Percentiles rank a stretch among this genome's conserved stretches.
Evolutionary conservation across 2,888 invertebrate genomes (phyloP).

Genomic region (Mechanitis mazaeus): DNA sequence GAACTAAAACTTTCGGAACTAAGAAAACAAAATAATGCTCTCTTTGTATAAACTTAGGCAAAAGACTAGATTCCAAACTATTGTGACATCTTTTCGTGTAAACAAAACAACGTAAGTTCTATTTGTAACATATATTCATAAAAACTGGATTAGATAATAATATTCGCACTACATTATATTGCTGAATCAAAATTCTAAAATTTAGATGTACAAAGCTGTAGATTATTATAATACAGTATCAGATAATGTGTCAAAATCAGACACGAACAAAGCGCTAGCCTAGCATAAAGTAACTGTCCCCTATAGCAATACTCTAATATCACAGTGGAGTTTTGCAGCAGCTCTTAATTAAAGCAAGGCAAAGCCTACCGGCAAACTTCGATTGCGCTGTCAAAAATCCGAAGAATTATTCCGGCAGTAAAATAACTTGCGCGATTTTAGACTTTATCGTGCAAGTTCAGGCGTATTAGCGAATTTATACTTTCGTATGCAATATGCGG

Average conservation of each 20-base stretch:
- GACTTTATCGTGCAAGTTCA: slow-evolving; percentile 72
- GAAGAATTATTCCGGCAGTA: slow-evolving; percentile 72
- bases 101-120: too few relatives aligned
- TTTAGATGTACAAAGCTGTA: too few relatives aligned
- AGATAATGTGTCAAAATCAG: slow-evolving; percentile 9
- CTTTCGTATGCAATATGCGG: slow-evolving; percentile 67
- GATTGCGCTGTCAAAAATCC: slow-evolving; percentile 77
- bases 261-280: slow-evolving; percentile 9
- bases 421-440: slow-evolving; percentile 74
- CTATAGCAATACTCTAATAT: slow-evolving; percentile 43
- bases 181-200: too few relatives aligned
- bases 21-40: too few relatives aligned
- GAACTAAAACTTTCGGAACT: too few relatives aligned
- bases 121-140: too few relatives aligned
- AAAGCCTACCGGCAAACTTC: slow-evolving; percentile 71
- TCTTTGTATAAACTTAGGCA: too few relatives aligned
- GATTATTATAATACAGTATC: not conserved
- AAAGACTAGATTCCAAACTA: too few relatives aligned
- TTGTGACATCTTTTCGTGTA: too few relatives aligned
- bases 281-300: slow-evolving; percentile 8
- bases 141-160: too few relatives aligned
- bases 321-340: slow-evolving; percentile 53
- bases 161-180: too few relatives aligned
- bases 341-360: slow-evolving; percentile 70
- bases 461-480: slow-evolving; percentile 74